Evolutionary conservation across 2,888 invertebrate species (phyloP).

Genomic region (Aromia moschata): DNA sequence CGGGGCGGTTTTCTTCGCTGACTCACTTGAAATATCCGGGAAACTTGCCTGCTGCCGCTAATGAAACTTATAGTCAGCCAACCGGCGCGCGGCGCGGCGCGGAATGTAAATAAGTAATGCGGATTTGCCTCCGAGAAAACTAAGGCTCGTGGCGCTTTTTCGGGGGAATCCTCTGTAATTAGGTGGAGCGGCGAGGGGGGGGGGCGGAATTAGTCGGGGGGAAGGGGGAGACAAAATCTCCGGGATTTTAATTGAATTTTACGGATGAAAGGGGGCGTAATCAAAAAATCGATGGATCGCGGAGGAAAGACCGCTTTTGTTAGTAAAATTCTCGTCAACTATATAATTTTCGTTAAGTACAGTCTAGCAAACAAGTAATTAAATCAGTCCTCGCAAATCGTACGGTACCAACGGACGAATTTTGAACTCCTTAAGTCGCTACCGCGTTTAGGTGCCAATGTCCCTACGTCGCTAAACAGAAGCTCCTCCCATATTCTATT

Average conservation of each 20-base stretch:
- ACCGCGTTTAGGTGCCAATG: too few relatives aligned
- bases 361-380: too few relatives aligned
- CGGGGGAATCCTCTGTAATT: not conserved
- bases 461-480: too few relatives aligned
- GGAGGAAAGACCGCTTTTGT: too few relatives aligned
- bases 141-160: not conserved
- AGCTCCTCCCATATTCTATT: too few relatives aligned
- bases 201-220: not conserved
- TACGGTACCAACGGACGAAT: too few relatives aligned
- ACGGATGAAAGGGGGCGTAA: not conserved
- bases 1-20: conserved; percentile 28
- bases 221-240: not conserved
- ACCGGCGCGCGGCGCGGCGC: too few relatives aligned
- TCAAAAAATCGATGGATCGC: too few relatives aligned
- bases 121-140: conserved; percentile 1
- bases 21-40: conserved; percentile 37
- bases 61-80: conserved; percentile 32
- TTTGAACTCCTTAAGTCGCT: too few relatives aligned
- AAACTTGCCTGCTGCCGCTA: conserved; percentile 35
- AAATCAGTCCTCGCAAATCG: too few relatives aligned
- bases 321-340: too few relatives aligned
- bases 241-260: not conserved
- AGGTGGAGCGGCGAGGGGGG: not conserved
- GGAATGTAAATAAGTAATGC: conserved; percentile 16
- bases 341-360: too few relatives aligned